A percentile compares a stretch with the other conserved stretches of the same genome.
These are phyloP conservation scores for Uromys caudimaculatus DNA, from an alignment of 2,797 vertebrate species.

Conservation along the genomic window DNA sequence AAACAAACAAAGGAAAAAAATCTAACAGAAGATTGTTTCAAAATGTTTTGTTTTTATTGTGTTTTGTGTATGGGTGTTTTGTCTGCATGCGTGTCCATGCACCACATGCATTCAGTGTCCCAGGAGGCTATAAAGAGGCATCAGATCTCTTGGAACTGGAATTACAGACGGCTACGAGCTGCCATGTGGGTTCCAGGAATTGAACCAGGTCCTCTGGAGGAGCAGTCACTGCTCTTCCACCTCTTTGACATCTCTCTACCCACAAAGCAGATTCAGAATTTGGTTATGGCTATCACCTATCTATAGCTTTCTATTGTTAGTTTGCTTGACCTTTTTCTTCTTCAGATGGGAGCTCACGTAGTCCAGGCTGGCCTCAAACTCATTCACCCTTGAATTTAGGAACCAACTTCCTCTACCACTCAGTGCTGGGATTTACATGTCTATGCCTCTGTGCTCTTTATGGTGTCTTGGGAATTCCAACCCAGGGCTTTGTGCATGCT, in stretches of 20 bases:
- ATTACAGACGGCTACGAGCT: neutral
- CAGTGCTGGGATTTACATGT: neutral
- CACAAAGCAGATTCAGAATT: neutral
- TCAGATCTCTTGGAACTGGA: neutral
- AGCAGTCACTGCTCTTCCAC: neutral
- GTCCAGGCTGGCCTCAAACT: neutral
- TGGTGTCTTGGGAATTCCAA: neutral
- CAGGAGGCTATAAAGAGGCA: neutral
- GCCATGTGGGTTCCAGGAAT: neutral
- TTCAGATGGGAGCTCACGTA: neutral
- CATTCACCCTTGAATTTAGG: neutral
- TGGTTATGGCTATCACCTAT: neutral
- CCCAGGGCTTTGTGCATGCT: neutral
- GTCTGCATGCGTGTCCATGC: no score
- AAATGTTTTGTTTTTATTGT: neutral
- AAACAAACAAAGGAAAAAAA: neutral
- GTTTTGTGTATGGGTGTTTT: neutral
- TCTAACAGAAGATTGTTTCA: neutral
- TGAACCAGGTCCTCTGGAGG: neutral
- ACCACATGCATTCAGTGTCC: neutral
- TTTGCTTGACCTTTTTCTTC: neutral
- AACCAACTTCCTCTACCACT: neutral
- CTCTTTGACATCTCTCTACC: neutral
- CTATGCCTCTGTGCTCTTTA: neutral
- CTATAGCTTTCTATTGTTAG: neutral